phyloP scores from a whole-genome alignment of 37 sponge, comb jelly and placozoan species.

The Oopsacas minuta region DNA sequence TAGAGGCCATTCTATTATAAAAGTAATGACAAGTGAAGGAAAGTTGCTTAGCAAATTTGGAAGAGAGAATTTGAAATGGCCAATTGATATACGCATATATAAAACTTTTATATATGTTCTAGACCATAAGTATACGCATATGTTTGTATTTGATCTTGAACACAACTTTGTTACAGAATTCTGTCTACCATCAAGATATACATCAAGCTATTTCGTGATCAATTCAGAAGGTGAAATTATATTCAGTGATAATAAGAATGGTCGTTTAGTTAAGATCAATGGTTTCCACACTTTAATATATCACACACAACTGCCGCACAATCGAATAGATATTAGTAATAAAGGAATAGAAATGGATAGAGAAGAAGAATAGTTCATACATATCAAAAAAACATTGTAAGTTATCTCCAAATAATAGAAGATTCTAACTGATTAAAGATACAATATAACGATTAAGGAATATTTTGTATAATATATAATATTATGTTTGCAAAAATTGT shows the following conservation, averaged over 20 bases:
- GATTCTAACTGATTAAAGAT: too few species aligned
- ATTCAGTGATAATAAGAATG: not conserved
- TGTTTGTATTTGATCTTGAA: not conserved
- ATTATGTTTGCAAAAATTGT: too few species aligned
- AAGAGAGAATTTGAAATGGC: not conserved
- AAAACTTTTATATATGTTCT: constrained; percentile 5
- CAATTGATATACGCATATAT: not conserved
- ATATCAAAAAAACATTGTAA: not conserved
- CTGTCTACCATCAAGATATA: not conserved
- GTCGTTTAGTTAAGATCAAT: not conserved
- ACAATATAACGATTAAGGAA: too few species aligned
- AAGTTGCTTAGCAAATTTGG: not conserved
- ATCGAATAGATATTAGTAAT: not conserved
- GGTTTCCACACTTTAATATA: too few species aligned
- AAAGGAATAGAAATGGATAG: not conserved
- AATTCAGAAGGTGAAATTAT: not conserved
- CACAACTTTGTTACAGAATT: constrained; percentile 6
- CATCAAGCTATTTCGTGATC: not conserved
- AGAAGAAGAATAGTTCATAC: not conserved
- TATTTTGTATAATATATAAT: too few species aligned
- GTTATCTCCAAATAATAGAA: not conserved
- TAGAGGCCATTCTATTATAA: not conserved
- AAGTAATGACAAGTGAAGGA: not conserved
- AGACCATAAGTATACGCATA: not conserved
- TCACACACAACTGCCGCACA: too few species aligned